Conservation (phyloP, 2,888 invertebrate genomes). For the Dicycla oo region DNA sequence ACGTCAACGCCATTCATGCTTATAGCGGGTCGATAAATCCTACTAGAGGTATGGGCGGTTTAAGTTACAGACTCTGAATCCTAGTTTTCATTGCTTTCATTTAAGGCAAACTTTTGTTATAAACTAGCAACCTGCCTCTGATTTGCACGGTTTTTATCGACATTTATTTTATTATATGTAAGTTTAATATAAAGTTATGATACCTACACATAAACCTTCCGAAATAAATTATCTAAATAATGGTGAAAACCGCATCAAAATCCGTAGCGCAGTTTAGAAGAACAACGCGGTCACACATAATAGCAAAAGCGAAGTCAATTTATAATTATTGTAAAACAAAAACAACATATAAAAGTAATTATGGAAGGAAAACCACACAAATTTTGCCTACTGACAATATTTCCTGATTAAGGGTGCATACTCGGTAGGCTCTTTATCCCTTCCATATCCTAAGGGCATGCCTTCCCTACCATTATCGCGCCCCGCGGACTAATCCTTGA, state of each 20-base stretch:
- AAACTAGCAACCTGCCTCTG: not conserved
- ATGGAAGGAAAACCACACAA: not conserved
- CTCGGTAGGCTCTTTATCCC: no score
- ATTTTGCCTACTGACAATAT: not conserved
- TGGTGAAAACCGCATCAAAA: no score
- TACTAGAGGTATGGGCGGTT: conserved; percentile 37
- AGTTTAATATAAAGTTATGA: no score
- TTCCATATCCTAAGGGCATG: no score
- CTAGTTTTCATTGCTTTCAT: not conserved
- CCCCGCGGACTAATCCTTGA: no score
- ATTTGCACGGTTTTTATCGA: not conserved
- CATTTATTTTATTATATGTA: not conserved
- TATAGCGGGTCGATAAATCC: conserved; percentile 70
- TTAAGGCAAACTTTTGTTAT: not conserved
- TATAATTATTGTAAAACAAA: not conserved
- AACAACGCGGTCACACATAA: not conserved
- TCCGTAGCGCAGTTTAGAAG: not conserved
- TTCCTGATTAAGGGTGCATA: no score
- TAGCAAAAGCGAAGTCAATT: not conserved
- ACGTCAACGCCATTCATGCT: conserved; percentile 81
- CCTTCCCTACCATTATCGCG: no score
- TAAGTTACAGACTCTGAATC: not conserved
- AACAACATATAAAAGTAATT: not conserved
- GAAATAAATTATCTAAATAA: no score
- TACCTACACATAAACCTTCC: no score